phyloP scores from a whole-genome alignment of 92 coral and sea anemone species.

The Paramuricea clavata region DNA sequence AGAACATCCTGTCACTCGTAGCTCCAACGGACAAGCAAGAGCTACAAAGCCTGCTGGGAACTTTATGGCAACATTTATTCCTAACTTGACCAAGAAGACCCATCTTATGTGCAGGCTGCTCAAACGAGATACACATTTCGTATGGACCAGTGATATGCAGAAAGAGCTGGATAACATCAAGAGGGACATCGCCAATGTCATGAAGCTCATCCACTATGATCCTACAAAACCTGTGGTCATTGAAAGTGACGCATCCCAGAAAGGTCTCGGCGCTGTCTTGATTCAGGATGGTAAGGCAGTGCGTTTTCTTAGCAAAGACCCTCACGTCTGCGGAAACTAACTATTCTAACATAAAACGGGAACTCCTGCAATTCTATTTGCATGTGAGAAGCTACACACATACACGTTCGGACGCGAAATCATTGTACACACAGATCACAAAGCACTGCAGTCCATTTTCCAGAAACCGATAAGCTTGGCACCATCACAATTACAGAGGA shows the following conservation, averaged over 20 bases:
- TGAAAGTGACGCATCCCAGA: constrained; percentile 67
- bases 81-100: constrained; percentile 72
- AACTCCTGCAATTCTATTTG: constrained; percentile 73
- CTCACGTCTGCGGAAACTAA: constrained; percentile 69
- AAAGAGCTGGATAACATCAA: constrained; percentile 73
- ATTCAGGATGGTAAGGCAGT: constrained; percentile 70
- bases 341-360: constrained; percentile 78
- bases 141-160: constrained; percentile 77
- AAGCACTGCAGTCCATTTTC: constrained; percentile 71
- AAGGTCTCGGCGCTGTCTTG: constrained; percentile 72
- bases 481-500: constrained; percentile 20
- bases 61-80: constrained; percentile 52
- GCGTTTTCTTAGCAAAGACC: constrained; percentile 71
- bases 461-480: constrained; percentile 68
- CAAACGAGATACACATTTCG: constrained; percentile 68
- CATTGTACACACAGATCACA: constrained; percentile 72
- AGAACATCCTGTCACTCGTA: neutral
- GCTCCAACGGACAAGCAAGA: constrained; percentile 37
- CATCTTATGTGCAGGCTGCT: constrained; percentile 72
- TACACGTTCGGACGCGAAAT: constrained; percentile 71
- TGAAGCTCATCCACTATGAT: constrained; percentile 54
- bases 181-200: constrained; percentile 64
- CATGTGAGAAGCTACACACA: constrained; percentile 71
- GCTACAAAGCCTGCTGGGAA: constrained; percentile 33
- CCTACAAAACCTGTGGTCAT: constrained; percentile 39